Percentiles rank a stretch among this genome's conserved stretches.
Evolutionary conservation across 2,888 invertebrate species (phyloP).

Genomic region (Sialis lutaria): DNA sequence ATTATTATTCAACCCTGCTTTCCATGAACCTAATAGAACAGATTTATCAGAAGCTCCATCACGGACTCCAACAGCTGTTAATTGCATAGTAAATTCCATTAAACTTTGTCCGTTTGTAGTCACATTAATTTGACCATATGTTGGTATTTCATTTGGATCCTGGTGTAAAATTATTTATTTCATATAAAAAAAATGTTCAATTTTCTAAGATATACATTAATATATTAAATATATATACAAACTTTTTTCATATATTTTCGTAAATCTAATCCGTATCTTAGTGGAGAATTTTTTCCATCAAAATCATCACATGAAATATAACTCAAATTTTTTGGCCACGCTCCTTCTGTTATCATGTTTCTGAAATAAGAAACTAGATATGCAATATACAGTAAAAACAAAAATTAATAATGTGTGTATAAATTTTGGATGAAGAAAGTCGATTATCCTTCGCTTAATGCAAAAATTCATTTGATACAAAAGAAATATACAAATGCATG

Average conservation of each 20-base stretch:
- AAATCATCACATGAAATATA: constrained; percentile 66
- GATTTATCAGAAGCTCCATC: constrained; percentile 58
- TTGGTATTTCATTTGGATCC: constrained; percentile 38
- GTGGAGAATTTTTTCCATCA: constrained; percentile 59
- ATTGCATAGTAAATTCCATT: constrained; percentile 56
- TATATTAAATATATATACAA: constrained; percentile 6
- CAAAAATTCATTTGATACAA: not conserved
- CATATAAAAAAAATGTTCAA: no score
- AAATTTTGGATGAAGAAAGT: not conserved
- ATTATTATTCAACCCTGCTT: constrained; percentile 51
- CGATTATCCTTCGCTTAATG: not conserved
- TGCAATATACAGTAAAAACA: not conserved
- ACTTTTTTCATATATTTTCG: constrained; percentile 50
- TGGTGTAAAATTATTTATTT: constrained; percentile 5
- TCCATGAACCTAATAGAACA: constrained; percentile 56
- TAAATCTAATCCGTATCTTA: constrained; percentile 46
- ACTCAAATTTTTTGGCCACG: constrained; percentile 54
- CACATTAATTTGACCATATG: constrained; percentile 48
- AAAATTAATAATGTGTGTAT: not conserved
- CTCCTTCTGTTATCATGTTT: constrained; percentile 49
- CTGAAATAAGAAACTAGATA: constrained; percentile 23
- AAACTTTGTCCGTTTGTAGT: constrained; percentile 52
- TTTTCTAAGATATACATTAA: no score
- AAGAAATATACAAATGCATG: no score
- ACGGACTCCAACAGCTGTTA: constrained; percentile 51